A percentile compares a stretch with the other conserved stretches of the same genome.
phyloP scores from a whole-genome alignment of 2,113 vertebrate species.

The Tachycineta bicolor region DNA sequence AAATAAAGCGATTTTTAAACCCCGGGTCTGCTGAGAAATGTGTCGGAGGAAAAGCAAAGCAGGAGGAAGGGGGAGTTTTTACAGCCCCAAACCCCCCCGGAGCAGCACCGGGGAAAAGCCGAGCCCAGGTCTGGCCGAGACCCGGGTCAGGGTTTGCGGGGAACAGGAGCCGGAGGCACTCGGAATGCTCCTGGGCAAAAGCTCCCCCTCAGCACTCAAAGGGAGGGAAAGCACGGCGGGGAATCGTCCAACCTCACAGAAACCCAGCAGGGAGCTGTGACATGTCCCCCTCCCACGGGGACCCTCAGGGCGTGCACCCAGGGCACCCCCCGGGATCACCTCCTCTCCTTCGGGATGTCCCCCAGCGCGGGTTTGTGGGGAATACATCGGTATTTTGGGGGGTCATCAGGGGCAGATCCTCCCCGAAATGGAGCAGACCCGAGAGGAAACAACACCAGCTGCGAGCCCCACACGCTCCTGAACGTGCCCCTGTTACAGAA shows the following conservation, averaged over 20 bases:
- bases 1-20: neutral
- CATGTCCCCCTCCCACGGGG: neutral
- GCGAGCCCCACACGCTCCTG: neutral
- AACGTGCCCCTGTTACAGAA: neutral
- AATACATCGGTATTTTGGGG: neutral
- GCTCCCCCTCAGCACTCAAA: neutral
- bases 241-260: neutral
- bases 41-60: neutral
- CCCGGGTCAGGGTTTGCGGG: neutral
- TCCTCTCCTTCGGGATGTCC: neutral
- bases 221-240: neutral
- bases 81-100: rapidly evolving
- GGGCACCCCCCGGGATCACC: too few relatives aligned
- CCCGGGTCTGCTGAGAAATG: neutral
- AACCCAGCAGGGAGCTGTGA: neutral
- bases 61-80: neutral
- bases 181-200: neutral
- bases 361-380: neutral
- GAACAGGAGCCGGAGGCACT: neutral
- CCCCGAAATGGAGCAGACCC: neutral
- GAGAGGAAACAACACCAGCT: neutral
- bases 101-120: neutral
- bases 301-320: neutral
- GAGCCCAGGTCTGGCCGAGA: neutral
- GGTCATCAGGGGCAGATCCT: neutral